A percentile compares a stretch with the other conserved stretches of the same genome.
phyloP scores from a whole-genome alignment of 1,140 invertebrate genomes.

The Papilio dardanus region DNA sequence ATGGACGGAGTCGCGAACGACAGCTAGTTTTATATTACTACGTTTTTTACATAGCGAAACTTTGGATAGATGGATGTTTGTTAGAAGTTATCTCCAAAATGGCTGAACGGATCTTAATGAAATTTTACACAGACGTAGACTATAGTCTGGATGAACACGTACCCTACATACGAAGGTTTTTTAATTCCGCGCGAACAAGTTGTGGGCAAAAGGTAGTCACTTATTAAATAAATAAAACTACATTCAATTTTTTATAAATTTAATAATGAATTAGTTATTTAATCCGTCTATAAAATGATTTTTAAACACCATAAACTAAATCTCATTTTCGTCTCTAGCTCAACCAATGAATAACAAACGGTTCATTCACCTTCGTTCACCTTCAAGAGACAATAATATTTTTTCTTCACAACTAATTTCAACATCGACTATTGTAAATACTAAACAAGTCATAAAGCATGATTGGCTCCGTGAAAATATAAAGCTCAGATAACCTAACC shows the following conservation, averaged over 20 bases:
- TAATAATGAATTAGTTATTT: background rate
- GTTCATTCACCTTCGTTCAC: constrained; percentile 12
- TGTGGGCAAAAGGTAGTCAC: too few relatives aligned
- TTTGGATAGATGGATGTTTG: too few relatives aligned
- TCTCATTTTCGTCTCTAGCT: background rate
- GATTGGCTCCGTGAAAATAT: constrained; percentile 25
- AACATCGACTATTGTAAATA: constrained; percentile 37
- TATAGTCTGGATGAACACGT: too few relatives aligned
- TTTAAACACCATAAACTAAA: constrained; percentile 1
- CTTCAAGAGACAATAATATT: constrained; percentile 26
- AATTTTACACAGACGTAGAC: too few relatives aligned
- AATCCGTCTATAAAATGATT: background rate
- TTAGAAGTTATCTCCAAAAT: too few relatives aligned
- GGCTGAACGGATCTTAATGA: too few relatives aligned
- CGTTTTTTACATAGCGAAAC: too few relatives aligned
- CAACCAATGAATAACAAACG: constrained; percentile 10
- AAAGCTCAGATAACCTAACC: background rate
- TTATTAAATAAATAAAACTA: background rate
- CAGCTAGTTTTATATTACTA: too few relatives aligned
- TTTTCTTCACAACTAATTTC: constrained; percentile 30
- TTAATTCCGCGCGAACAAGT: too few relatives aligned
- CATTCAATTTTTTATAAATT: background rate
- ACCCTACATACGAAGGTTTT: too few relatives aligned
- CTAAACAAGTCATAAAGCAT: constrained; percentile 39
- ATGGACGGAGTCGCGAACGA: too few relatives aligned